These are phyloP conservation scores for Rachycentron canadum DNA, from an alignment of 2,797 vertebrate species.

Conservation along the genomic window DNA sequence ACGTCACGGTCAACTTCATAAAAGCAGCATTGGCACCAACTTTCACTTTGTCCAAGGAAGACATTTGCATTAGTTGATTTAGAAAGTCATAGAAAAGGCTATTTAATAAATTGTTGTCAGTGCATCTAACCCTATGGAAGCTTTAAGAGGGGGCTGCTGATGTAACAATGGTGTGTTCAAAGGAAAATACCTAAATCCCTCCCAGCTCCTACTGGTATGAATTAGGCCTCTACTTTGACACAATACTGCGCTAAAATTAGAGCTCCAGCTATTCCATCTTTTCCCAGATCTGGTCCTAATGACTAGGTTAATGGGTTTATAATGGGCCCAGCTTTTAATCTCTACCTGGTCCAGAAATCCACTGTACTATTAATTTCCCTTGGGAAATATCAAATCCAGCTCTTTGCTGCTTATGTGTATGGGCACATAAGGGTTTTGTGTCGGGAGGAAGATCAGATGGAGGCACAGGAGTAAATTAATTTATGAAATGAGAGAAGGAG, in stretches of 20 bases:
- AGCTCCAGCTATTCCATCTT: slow-evolving; percentile 56
- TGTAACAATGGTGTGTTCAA: slow-evolving; percentile 6
- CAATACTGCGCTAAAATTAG: slow-evolving; percentile 77
- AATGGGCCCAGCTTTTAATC: slow-evolving; percentile 79
- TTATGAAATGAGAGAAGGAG: slow-evolving; percentile 40
- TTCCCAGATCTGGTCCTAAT: slow-evolving; percentile 76
- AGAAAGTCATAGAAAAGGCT: not conserved
- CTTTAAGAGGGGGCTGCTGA: slow-evolving; percentile 4
- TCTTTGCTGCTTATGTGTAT: slow-evolving; percentile 36
- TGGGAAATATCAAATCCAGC: slow-evolving; percentile 71
- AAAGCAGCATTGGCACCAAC: not conserved
- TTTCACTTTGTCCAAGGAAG: not conserved
- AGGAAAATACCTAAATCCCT: slow-evolving; percentile 48
- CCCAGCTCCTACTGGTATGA: slow-evolving; percentile 24
- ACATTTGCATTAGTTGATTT: not conserved
- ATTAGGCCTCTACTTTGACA: slow-evolving; percentile 49
- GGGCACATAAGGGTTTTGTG: slow-evolving; percentile 38
- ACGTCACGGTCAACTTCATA: slow-evolving; percentile 1
- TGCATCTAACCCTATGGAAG: not conserved
- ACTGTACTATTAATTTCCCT: slow-evolving; percentile 83
- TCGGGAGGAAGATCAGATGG: slow-evolving; percentile 44
- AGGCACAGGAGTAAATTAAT: slow-evolving; percentile 56
- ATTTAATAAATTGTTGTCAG: not conserved
- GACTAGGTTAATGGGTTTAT: slow-evolving; percentile 86
- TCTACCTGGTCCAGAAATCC: slow-evolving; percentile 79